Evolutionary conservation across 2,888 invertebrate species (phyloP).

Genomic region (Phorcus lineatus): DNA sequence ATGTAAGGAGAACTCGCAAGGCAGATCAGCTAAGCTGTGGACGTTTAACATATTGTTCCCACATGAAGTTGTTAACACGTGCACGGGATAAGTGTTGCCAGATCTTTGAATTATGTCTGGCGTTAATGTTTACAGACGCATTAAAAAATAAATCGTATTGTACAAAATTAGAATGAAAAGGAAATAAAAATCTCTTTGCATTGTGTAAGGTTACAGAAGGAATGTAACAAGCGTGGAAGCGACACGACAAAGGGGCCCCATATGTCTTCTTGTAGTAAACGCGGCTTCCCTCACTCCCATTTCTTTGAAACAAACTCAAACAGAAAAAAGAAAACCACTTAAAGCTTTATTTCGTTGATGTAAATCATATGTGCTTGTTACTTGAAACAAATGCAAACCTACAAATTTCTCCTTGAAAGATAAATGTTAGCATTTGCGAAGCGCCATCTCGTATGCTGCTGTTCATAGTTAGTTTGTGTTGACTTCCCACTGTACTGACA

Average conservation of each 20-base stretch:
- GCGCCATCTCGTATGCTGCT: too few relatives aligned
- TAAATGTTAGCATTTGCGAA: slow-evolving; percentile 12
- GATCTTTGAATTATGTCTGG: background rate
- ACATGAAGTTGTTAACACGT: background rate
- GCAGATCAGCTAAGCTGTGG: background rate
- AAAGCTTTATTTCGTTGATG: slow-evolving; percentile 7
- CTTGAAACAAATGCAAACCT: background rate
- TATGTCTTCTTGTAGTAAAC: background rate
- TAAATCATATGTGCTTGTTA: slow-evolving; percentile 2
- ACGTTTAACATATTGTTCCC: background rate
- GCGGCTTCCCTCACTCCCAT: background rate
- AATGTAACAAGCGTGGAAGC: background rate
- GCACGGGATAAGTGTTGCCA: background rate
- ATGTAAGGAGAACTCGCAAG: background rate
- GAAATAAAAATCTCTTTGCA: slow-evolving; percentile 15
- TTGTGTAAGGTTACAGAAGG: slow-evolving; percentile 11
- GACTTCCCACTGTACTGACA: too few relatives aligned
- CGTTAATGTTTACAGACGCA: slow-evolving; percentile 1
- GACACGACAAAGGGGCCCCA: background rate
- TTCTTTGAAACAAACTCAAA: background rate
- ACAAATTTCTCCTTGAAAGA: background rate
- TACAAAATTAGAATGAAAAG: background rate
- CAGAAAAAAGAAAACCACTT: slow-evolving; percentile 15
- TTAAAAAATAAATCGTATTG: slow-evolving; percentile 10
- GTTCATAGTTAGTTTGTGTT: too few relatives aligned